phyloP scores from a whole-genome alignment of 2,888 invertebrate genomes.

The Cabera pusaria region DNA sequence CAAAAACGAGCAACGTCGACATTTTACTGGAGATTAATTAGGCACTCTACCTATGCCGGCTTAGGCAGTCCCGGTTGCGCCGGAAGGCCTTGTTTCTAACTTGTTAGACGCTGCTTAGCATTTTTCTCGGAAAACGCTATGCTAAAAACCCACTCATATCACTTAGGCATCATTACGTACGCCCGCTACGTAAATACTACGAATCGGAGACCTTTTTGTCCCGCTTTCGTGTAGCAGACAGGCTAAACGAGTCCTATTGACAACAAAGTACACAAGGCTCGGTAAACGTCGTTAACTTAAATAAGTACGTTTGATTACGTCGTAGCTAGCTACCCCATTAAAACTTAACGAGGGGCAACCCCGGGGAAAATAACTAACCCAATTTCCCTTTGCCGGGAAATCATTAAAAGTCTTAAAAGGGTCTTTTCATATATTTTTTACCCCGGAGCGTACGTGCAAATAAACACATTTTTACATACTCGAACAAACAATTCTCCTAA shows the following conservation, averaged over 20 bases:
- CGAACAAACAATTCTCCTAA: constrained; percentile 82
- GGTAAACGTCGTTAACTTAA: constrained; percentile 80
- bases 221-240: constrained; percentile 9
- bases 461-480: constrained; percentile 84
- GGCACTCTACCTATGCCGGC: constrained; percentile 66
- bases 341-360: constrained; percentile 83
- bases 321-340: constrained; percentile 82
- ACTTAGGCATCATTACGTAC: constrained; percentile 33
- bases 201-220: constrained; percentile 40
- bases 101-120: constrained; percentile 48
- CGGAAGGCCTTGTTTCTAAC: constrained; percentile 61
- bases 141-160: constrained; percentile 38
- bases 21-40: constrained; percentile 81
- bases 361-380: constrained; percentile 83
- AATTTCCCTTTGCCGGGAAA: constrained; percentile 84
- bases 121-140: constrained; percentile 54
- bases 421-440: constrained; percentile 82
- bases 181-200: constrained; percentile 29
- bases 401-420: constrained; percentile 84
- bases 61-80: constrained; percentile 48
- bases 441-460: constrained; percentile 81
- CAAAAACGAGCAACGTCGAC: constrained; percentile 77
- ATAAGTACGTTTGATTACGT: constrained; percentile 82
- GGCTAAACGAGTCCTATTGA: constrained; percentile 62
- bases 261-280: constrained; percentile 66